A percentile compares a stretch with the other conserved stretches of the same genome.
These are phyloP conservation scores for Apteryx owenii DNA, from an alignment of 2,113 vertebrate genomes.

Conservation along the genomic window DNA sequence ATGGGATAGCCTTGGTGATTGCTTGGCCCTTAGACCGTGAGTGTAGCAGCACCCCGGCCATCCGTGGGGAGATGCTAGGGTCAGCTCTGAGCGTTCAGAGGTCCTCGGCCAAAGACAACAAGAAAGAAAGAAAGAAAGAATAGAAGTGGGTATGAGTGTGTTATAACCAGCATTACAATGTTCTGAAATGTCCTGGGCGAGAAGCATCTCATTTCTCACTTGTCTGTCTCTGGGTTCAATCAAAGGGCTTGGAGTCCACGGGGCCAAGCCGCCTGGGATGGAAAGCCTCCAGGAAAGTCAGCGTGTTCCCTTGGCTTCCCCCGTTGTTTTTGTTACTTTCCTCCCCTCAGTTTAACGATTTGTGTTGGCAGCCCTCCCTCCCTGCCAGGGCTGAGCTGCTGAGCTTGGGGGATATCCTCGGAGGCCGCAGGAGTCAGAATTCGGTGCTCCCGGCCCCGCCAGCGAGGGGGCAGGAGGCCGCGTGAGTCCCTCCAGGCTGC, in stretches of 20 bases:
- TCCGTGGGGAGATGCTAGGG: not conserved
- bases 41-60: not conserved
- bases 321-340: not conserved
- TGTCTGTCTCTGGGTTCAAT: not conserved
- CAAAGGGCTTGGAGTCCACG: not conserved
- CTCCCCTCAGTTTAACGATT: not conserved
- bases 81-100: not conserved
- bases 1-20: not conserved
- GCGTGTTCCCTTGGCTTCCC: constrained; percentile 2
- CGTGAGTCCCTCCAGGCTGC: not conserved
- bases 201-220: not conserved
- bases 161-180: accelerated
- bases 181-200: not conserved
- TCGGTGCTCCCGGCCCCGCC: not conserved
- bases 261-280: not conserved
- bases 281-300: constrained; percentile 37
- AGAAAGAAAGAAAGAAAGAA: not conserved
- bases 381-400: not conserved
- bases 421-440: accelerated
- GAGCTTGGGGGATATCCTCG: not conserved
- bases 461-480: accelerated
- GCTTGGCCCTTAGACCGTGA: not conserved
- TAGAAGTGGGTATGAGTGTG: not conserved
- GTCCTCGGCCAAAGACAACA: not conserved
- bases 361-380: not conserved